These are phyloP conservation scores for Caenorhabditis sp. DNA, from an alignment of 2,888 invertebrate species.

Conservation along the genomic window DNA sequence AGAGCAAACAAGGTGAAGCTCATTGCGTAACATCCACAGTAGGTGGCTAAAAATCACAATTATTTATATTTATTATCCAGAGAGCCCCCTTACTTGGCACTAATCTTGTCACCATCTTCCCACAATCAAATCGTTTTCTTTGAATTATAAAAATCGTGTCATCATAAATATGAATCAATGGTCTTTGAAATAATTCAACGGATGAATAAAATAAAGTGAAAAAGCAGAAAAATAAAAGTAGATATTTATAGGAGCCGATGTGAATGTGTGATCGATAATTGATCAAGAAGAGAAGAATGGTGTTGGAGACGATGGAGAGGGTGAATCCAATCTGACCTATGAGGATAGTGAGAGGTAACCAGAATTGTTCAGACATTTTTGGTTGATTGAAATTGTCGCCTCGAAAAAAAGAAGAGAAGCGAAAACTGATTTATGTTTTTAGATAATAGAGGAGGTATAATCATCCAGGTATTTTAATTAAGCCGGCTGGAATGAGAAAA, in stretches of 20 bases:
- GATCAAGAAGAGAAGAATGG: not conserved
- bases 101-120: not conserved
- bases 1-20: constrained; percentile 24
- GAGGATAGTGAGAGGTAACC: not conserved
- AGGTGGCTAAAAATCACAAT: constrained; percentile 6
- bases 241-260: constrained; percentile 14
- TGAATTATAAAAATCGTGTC: constrained; percentile 25
- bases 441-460: too few species aligned
- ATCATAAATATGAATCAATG: constrained; percentile 27
- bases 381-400: too few species aligned
- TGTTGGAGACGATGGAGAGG: not conserved
- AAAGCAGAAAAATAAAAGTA: constrained; percentile 15
- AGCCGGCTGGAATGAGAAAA: too few species aligned
- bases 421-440: too few species aligned
- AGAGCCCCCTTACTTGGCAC: not conserved
- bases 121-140: constrained; percentile 16
- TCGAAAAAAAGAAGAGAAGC: too few species aligned
- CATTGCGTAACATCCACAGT: constrained; percentile 24
- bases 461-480: too few species aligned
- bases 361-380: not conserved
- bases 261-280: not conserved
- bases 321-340: not conserved
- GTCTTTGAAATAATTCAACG: constrained; percentile 13
- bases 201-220: constrained; percentile 29
- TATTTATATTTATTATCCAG: too few species aligned